Conservation (phyloP, 2,888 invertebrate genomes). For the Tenthredo notha region DNA sequence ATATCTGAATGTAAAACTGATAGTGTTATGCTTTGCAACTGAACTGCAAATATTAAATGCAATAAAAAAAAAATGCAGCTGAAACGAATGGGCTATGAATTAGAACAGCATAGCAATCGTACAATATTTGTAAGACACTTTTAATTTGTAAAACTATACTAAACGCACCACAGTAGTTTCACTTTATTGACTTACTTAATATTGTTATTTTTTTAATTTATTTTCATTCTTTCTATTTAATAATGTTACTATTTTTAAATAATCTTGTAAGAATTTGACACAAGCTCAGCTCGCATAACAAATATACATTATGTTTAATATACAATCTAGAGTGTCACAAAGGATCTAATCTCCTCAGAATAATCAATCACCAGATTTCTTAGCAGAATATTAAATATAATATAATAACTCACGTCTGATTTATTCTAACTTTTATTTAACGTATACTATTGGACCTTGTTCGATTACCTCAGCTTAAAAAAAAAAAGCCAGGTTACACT, state of each 20-base stretch:
- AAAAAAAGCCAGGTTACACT: neutral
- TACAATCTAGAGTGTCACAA: neutral
- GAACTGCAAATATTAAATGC: slow-evolving; percentile 23
- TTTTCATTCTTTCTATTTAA: neutral
- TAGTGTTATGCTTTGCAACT: neutral
- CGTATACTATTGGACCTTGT: neutral
- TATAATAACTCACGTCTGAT: neutral
- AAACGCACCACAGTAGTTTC: neutral
- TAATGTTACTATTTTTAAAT: neutral
- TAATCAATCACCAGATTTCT: neutral
- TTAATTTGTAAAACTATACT: neutral
- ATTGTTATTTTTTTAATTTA: neutral
- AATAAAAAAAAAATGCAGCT: slow-evolving; percentile 31
- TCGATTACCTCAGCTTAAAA: neutral
- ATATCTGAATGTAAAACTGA: slow-evolving; percentile 8
- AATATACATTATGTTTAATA: neutral
- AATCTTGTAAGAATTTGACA: neutral
- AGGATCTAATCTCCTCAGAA: neutral
- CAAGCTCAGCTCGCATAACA: neutral
- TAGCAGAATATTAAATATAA: neutral
- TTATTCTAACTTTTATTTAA: neutral
- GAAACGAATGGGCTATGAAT: slow-evolving; percentile 13
- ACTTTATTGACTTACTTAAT: neutral
- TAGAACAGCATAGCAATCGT: slow-evolving; percentile 5
- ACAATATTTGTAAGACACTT: neutral